Evolutionary conservation across 2,888 invertebrate species (phyloP), one percentile per base, ranked within the genome.

Genomic region (Dendrolimus pini): DNA sequence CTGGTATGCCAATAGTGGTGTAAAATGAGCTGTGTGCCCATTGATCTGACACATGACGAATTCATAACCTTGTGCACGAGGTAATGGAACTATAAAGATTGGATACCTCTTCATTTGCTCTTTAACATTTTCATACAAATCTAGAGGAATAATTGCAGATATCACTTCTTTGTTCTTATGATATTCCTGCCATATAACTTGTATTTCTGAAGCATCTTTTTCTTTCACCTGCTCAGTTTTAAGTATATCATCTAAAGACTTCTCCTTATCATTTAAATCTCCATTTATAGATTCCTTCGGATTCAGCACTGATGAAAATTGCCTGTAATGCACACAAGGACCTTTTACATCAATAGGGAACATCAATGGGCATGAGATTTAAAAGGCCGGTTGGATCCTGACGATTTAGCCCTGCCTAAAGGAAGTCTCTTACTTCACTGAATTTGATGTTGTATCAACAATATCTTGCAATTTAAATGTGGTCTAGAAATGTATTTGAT

Each of bases 1-100:
- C 92, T 97, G 97, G 81, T 94, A 97, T 70, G 96, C 96, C 52
- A 97, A 86, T 9, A 97, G 84, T 0, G 97, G 96, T 1, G 97
- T 97, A 77, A 97, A 96, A 77, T 97, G 96, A 18, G 95, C 93
- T 55, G 94, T 90, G 65, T 95, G 93, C 2, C 92, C 93, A 53
- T 92, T 85, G 77, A 94, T 95, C 77, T 97, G 97, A 57, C 93
- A 89, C 89, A 97, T 91, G 58, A 97, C 93, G 78, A 97, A 97
- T 82, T 97, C 97, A 74, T 96, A 97, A 10, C 97, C 97, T 69
- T 95, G 93, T 18, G 94, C 93, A 56, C 96, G 92, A 0, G 97
- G 97, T 63, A 97, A 77, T 0, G 97, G 96, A 63, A 97, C 92
- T 59, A 97, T 70, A 79, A 97, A 97, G 41, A 94, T 93, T 0